phyloP scores from a whole-genome alignment of 2,797 vertebrate genomes.

The Bryconaethiops microstoma region DNA sequence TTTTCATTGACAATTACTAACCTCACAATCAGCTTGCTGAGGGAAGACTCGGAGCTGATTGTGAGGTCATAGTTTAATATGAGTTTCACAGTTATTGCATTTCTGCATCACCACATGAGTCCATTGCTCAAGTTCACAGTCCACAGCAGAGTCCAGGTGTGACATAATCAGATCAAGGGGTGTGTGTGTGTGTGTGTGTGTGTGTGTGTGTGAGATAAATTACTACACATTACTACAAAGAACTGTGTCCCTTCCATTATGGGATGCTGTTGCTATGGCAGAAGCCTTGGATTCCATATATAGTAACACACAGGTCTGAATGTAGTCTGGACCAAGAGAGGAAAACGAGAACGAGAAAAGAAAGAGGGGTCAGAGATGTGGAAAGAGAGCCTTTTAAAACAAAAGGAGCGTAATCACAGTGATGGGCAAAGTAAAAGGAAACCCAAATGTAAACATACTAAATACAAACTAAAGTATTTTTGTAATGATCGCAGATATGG shows the following conservation, averaged over 20 bases:
- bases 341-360: background rate
- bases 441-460: background rate
- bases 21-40: too few relatives aligned
- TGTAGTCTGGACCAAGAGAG: background rate
- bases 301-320: conserved; percentile 26
- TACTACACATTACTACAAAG: background rate
- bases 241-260: conserved; percentile 19
- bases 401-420: background rate
- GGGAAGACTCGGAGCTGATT: too few relatives aligned
- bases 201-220: background rate
- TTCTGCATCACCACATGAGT: too few relatives aligned
- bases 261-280: background rate
- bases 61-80: too few relatives aligned
- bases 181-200: too few relatives aligned
- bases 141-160: too few relatives aligned
- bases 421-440: background rate
- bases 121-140: too few relatives aligned
- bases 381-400: background rate
- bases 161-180: too few relatives aligned
- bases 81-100: too few relatives aligned
- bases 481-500: too few relatives aligned
- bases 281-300: conserved; percentile 37
- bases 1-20: too few relatives aligned
- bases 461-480: too few relatives aligned
- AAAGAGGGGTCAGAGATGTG: background rate